These are phyloP conservation scores for Eremobia ochroleuca DNA, from an alignment of 2,888 invertebrate genomes.

Conservation along the genomic window DNA sequence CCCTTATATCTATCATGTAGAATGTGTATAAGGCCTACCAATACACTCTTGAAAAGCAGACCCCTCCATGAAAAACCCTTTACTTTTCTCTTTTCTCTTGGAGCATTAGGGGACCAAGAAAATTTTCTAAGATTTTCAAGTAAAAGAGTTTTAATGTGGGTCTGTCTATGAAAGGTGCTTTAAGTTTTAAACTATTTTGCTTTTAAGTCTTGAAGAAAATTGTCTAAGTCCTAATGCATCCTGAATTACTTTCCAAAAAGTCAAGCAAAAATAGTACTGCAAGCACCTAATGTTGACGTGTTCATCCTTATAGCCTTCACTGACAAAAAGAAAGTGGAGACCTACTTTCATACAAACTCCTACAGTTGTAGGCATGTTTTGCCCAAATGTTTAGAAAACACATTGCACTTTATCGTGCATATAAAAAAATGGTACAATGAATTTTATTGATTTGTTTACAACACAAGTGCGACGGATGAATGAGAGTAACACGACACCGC, in stretches of 20 bases:
- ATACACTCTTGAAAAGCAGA: background rate
- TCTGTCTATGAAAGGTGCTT: background rate
- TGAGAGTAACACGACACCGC: slow-evolving; percentile 37
- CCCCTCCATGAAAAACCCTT: background rate
- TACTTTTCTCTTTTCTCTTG: background rate
- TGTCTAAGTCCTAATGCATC: background rate
- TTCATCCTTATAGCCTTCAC: background rate
- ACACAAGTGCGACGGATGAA: slow-evolving; percentile 36
- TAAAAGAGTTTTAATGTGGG: background rate
- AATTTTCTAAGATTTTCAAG: background rate
- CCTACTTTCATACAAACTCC: background rate
- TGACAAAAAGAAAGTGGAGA: background rate
- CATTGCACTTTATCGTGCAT: slow-evolving; percentile 16
- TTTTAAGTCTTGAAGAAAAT: background rate
- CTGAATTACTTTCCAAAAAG: background rate
- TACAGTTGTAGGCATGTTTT: background rate
- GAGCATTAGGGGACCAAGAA: background rate
- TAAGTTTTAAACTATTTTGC: background rate
- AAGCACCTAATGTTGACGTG: background rate
- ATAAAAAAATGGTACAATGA: slow-evolving; percentile 4
- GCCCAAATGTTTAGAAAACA: slow-evolving; percentile 20
- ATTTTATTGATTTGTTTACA: slow-evolving; percentile 36
- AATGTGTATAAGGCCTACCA: background rate
- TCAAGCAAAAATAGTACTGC: background rate
- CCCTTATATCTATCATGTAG: background rate